A percentile compares a stretch with the other conserved stretches of the same genome.
Evolutionary conservation across 1,140 invertebrate species (phyloP).

Genomic region (Cataglyphis hispanica): DNA sequence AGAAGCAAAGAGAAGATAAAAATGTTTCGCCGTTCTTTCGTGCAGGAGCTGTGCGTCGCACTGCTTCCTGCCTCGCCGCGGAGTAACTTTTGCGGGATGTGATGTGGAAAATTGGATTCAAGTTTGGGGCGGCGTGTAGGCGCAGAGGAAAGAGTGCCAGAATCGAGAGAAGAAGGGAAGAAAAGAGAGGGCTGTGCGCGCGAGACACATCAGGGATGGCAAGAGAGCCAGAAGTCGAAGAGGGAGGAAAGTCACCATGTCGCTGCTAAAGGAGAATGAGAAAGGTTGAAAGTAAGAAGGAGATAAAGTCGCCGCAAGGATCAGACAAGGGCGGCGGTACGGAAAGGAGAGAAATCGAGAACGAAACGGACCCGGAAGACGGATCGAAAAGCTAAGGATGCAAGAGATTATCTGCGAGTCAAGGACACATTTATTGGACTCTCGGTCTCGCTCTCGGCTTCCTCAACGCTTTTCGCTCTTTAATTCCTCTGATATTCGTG

Average conservation of each 20-base stretch:
- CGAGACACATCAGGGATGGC: constrained; percentile 13
- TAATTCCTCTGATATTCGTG: constrained; percentile 23
- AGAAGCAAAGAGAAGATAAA: constrained; percentile 72
- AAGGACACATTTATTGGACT: constrained; percentile 71
- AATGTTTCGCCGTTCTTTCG: constrained; percentile 70
- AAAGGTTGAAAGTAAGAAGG: neutral
- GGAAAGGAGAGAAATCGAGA: constrained; percentile 18
- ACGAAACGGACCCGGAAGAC: constrained; percentile 6
- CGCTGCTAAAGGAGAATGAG: neutral
- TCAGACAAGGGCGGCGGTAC: constrained; percentile 5
- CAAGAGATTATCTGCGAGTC: constrained; percentile 59
- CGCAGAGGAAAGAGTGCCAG: constrained; percentile 50
- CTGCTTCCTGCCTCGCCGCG: constrained; percentile 72
- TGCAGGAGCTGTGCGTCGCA: constrained; percentile 60
- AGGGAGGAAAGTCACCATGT: neutral
- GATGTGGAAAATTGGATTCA: constrained; percentile 83
- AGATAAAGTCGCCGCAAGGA: constrained; percentile 10
- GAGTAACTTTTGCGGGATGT: constrained; percentile 82
- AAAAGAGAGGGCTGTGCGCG: constrained; percentile 27
- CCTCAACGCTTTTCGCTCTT: neutral
- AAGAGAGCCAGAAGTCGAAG: constrained; percentile 8
- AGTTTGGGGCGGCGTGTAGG: constrained; percentile 75
- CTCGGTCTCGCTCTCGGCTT: constrained; percentile 21
- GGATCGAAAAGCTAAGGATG: constrained; percentile 22
- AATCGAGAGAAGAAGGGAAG: constrained; percentile 24